A percentile compares a stretch with the other conserved stretches of the same genome.
These are phyloP conservation scores for Gadus macrocephalus DNA, from an alignment of 2,113 vertebrate species.

Conservation along the genomic window DNA sequence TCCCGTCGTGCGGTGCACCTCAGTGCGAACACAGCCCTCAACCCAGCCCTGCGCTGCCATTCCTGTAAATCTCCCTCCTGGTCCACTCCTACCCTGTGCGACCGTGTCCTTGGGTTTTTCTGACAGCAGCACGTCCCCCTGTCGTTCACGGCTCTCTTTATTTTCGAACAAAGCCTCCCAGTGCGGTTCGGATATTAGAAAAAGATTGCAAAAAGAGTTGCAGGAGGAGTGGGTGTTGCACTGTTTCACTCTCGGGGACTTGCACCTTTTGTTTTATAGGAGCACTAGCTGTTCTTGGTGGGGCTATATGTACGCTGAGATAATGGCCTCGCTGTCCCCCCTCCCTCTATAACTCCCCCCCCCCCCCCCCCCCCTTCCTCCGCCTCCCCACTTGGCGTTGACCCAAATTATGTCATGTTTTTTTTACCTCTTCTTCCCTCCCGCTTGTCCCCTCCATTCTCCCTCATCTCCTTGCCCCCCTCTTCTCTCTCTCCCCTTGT, in stretches of 20 bases:
- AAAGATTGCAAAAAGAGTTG: neutral
- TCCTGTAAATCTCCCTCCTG: neutral
- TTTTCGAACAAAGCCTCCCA: neutral
- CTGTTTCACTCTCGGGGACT: constrained; percentile 12
- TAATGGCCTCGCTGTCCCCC: constrained; percentile 9
- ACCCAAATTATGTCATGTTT: neutral
- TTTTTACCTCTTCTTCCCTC: neutral
- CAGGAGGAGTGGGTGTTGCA: neutral
- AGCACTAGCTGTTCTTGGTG: no score
- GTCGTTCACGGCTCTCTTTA: constrained; percentile 23
- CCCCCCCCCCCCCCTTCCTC: neutral
- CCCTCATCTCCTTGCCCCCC: constrained; percentile 10
- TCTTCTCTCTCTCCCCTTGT: neutral
- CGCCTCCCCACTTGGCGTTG: neutral
- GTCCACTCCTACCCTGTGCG: neutral
- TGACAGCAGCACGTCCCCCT: constrained; percentile 14
- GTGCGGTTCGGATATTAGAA: no score
- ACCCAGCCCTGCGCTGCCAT: no score
- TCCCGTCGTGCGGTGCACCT: no score
- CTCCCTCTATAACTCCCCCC: constrained; percentile 5
- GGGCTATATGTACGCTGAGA: neutral
- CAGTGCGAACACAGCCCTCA: no score
- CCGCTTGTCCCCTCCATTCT: neutral
- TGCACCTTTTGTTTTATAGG: constrained; percentile 5
- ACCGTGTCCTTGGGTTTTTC: constrained; percentile 26